A percentile compares a stretch with the other conserved stretches of the same genome.
phyloP scores from a whole-genome alignment of 2,888 invertebrate genomes.

The Philaethria dido region DNA sequence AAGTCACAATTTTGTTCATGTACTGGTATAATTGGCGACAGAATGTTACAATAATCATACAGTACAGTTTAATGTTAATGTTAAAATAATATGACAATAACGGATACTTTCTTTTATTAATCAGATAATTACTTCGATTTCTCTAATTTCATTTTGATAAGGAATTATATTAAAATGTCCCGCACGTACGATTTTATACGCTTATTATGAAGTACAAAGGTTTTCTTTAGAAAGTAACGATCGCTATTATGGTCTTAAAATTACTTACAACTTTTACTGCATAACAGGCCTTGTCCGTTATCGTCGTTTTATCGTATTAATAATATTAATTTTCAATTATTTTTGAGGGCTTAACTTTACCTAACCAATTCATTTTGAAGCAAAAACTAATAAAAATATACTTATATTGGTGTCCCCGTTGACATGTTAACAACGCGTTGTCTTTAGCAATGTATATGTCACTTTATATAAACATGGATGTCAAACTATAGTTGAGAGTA shows the following conservation, averaged over 20 bases:
- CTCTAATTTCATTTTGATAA: constrained; percentile 20
- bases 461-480: no score
- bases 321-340: constrained; percentile 40
- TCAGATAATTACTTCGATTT: constrained; percentile 13
- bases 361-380: neutral
- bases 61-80: neutral
- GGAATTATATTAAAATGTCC: constrained; percentile 9
- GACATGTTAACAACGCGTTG: no score
- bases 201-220: constrained; percentile 29
- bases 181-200: constrained; percentile 22
- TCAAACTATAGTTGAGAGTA: no score
- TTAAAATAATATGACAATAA: constrained; percentile 12
- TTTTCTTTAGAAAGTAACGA: constrained; percentile 33
- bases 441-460: no score
- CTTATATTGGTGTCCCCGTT: no score
- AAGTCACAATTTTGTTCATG: no score
- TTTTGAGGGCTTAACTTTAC: neutral
- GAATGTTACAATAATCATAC: neutral
- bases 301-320: constrained; percentile 33
- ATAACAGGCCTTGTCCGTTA: constrained; percentile 32
- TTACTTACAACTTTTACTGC: constrained; percentile 44
- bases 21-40: neutral
- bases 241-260: constrained; percentile 34
- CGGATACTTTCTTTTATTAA: constrained; percentile 10
- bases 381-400: constrained; percentile 12